These are phyloP conservation scores for Lophura nycthemera DNA, from an alignment of 2,113 vertebrate genomes.

Conservation along the genomic window DNA sequence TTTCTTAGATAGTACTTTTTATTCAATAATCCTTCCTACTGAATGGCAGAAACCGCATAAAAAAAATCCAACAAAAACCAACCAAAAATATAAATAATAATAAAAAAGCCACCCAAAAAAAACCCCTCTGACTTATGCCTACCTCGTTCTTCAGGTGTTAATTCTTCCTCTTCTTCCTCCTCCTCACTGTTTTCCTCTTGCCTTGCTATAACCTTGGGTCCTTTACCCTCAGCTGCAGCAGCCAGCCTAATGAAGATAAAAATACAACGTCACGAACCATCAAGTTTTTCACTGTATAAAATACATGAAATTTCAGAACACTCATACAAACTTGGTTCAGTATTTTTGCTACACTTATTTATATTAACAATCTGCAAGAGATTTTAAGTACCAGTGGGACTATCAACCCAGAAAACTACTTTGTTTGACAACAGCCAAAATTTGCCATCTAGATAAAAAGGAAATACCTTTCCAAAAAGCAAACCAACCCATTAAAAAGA, in stretches of 20 bases:
- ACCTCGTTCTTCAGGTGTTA: constrained; percentile 93
- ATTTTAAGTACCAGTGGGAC: neutral
- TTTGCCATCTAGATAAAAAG: neutral
- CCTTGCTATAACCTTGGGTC: constrained; percentile 79
- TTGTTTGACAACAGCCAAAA: neutral
- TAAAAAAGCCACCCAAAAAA: neutral
- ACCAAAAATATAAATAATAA: neutral
- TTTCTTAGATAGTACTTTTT: neutral
- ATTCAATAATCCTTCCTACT: neutral
- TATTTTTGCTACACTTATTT: neutral
- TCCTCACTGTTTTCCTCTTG: constrained; percentile 89
- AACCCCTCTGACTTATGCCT: neutral
- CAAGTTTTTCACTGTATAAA: neutral
- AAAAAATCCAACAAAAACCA: neutral
- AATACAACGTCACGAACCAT: neutral
- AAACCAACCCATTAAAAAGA: neutral
- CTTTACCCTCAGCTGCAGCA: constrained; percentile 85
- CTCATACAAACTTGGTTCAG: neutral
- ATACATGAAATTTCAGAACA: neutral
- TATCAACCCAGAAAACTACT: neutral
- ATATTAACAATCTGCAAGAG: neutral
- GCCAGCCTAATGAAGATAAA: constrained; percentile 79
- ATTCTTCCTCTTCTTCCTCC: constrained; percentile 83
- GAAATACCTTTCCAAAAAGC: neutral
- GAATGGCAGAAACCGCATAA: neutral